These are phyloP conservation scores for Zosterops lateralis DNA, from an alignment of 2,113 vertebrate genomes.

Conservation along the genomic window DNA sequence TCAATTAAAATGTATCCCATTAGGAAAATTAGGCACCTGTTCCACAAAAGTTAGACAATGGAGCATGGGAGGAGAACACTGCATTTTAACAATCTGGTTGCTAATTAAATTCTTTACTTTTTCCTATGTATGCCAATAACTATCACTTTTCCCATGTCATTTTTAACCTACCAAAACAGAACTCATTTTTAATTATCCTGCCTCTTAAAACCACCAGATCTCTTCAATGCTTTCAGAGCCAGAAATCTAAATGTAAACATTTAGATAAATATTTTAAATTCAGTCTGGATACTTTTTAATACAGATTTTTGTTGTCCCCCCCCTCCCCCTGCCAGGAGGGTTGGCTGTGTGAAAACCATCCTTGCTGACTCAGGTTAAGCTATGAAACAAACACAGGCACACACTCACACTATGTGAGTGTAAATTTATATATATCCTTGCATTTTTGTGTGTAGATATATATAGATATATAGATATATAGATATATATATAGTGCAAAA, in stretches of 20 bases:
- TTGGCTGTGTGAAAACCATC: neutral
- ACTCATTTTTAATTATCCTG: conserved; percentile 22
- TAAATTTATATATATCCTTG: neutral
- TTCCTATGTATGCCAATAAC: conserved; percentile 27
- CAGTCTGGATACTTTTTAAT: neutral
- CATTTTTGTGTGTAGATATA: neutral
- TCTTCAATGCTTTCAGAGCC: neutral
- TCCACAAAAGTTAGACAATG: conserved; percentile 61
- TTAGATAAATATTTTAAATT: neutral
- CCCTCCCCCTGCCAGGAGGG: accelerated
- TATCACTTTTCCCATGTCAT: conserved; percentile 49
- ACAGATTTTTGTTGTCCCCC: neutral
- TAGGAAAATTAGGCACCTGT: conserved; percentile 70
- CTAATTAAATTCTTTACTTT: conserved; percentile 65
- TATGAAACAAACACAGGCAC: neutral
- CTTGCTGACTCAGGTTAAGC: neutral
- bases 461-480: too few species aligned
- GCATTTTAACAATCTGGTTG: conserved; percentile 47
- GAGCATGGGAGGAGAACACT: conserved; percentile 1
- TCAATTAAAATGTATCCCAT: conserved; percentile 69
- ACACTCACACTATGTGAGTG: neutral
- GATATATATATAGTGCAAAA: neutral
- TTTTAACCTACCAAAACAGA: neutral
- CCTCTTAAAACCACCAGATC: neutral
- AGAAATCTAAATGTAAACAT: neutral